phyloP scores from a whole-genome alignment of 1,140 invertebrate genomes.

The Papilio aristodemus region DNA sequence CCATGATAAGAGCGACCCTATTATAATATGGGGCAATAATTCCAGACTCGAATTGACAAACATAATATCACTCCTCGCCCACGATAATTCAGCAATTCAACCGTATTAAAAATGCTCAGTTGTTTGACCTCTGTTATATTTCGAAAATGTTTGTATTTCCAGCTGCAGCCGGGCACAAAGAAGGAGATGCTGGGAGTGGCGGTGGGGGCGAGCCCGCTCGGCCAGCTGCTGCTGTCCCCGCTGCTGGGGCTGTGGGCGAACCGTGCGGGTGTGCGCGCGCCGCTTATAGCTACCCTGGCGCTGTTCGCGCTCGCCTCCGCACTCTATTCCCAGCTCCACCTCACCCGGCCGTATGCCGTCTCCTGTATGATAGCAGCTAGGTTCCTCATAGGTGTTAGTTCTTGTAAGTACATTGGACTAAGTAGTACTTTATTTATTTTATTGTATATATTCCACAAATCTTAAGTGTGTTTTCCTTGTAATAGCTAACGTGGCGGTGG shows the following conservation, averaged over 20 bases:
- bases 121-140: no score
- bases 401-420: conserved; percentile 86
- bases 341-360: conserved; percentile 82
- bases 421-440: no score
- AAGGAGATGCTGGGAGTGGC: conserved; percentile 93
- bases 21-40: no score
- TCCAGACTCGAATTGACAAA: no score
- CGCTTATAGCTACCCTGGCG: conserved; percentile 86
- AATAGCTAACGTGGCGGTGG: conserved; percentile 92
- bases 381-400: conserved; percentile 92
- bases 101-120: no score
- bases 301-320: conserved; percentile 89
- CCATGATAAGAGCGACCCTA: no score
- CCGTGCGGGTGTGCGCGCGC: conserved; percentile 85
- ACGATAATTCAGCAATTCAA: no score
- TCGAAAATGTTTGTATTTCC: conserved; percentile 41
- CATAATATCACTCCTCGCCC: no score
- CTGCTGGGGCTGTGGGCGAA: conserved; percentile 93
- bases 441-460: no score
- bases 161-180: conserved; percentile 88
- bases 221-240: conserved; percentile 93
- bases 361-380: conserved; percentile 88
- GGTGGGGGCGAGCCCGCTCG: conserved; percentile 93
- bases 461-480: no score
- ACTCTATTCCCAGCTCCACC: conserved; percentile 89